A percentile compares a stretch with the other conserved stretches of the same genome.
Conservation (phyloP, 1,140 invertebrate genomes). For the Agrypnia vestita region DNA sequence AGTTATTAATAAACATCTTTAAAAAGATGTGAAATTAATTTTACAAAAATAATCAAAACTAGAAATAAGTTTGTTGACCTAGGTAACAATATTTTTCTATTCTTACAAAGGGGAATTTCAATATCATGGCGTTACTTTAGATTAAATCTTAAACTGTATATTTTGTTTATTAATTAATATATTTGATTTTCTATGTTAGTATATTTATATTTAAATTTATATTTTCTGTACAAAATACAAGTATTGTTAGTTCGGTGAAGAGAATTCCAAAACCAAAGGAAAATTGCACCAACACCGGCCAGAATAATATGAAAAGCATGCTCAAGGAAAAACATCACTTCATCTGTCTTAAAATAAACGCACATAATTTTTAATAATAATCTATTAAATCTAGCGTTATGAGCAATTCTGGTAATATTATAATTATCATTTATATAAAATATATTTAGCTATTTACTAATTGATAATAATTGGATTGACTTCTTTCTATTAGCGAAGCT, state of each 20-base stretch:
- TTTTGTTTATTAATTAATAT: slow-evolving; percentile 1
- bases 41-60: neutral
- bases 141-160: neutral
- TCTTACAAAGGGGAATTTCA: neutral
- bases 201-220: slow-evolving; percentile 8
- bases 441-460: neutral
- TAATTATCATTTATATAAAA: slow-evolving; percentile 6
- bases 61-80: neutral
- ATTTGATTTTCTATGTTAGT: neutral
- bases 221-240: neutral
- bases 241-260: slow-evolving; percentile 18
- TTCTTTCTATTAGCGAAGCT: too few relatives aligned
- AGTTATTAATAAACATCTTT: too few relatives aligned
- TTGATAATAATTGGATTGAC: too few relatives aligned
- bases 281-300: slow-evolving; percentile 55
- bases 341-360: neutral
- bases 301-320: slow-evolving; percentile 39
- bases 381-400: slow-evolving; percentile 4
- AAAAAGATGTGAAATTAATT: too few relatives aligned
- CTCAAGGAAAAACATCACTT: slow-evolving; percentile 20
- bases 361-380: neutral
- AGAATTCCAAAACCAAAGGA: slow-evolving; percentile 26
- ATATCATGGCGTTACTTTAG: slow-evolving; percentile 12
- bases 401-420: slow-evolving; percentile 32
- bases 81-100: neutral